Evolutionary conservation across 2,888 invertebrate species (phyloP), one percentile per base, ranked within the genome.

Genomic region (Xanthia togata): DNA sequence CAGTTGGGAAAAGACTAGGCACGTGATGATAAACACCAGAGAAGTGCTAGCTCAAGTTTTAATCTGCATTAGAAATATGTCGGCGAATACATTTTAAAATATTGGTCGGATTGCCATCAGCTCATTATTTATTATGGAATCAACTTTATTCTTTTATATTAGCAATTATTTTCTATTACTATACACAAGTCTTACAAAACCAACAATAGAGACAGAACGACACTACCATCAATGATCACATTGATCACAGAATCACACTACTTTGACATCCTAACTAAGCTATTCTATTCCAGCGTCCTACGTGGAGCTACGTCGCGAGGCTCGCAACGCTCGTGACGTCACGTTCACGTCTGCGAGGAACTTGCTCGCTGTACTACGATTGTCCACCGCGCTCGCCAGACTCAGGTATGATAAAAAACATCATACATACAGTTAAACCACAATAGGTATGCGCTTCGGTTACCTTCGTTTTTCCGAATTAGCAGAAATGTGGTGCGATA

Each of bases 331-430:
- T 41, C 97, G 98, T 79, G 99, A 99, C 94, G 98, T 98, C 97
- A 98, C 99, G 0, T 99, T 99, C 93, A 99, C 99, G 0, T 99
- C 99, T 0, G 99, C 99, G 0, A 97, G 99, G 92, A 99, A 99
- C 93, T 96, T 99, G 79, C 97, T 99, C 82, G 99, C 98, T 23
- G 98, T 99, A 83, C 97, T 99, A 65, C 98, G 99, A 14, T 96
- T 99, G 70, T 98, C 99, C 0, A 99, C 99, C 0, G 99, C 99
- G 0, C 96, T 99, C 86, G 99, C 99, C 0, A 96, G 98, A 62
- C 95, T 98, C 12, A 97, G 97, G 96, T 57, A 59, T 59, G 9
- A 59, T 57, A 50, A 50, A 50, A 23, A 20, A 50, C 20, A 20
- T 8, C 20, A 20, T 50, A 50, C 20, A 50, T 50, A 20, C 50